Evolutionary conservation across 2,888 invertebrate genomes (phyloP).

Genomic region (Eilema caniola): DNA sequence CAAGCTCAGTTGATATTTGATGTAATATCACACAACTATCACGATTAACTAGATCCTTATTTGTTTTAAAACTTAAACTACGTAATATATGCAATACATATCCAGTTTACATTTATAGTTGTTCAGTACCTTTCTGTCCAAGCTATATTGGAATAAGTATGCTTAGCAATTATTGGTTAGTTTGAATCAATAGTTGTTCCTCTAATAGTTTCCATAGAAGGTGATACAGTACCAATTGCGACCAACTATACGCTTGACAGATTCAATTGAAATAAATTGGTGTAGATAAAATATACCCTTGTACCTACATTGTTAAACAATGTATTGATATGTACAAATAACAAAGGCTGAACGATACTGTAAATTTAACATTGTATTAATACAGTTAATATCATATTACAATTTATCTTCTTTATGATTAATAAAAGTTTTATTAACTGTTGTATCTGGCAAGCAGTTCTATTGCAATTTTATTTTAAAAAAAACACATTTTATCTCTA

Average conservation of each 20-base stretch:
- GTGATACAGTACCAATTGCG: slow-evolving; percentile 65
- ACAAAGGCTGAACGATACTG: slow-evolving; percentile 37
- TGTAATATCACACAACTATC: slow-evolving; percentile 1
- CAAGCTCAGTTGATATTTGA: neutral
- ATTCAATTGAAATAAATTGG: slow-evolving; percentile 77
- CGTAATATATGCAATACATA: slow-evolving; percentile 65
- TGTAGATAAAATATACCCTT: slow-evolving; percentile 49
- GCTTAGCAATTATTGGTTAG: slow-evolving; percentile 6
- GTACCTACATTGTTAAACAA: slow-evolving; percentile 51
- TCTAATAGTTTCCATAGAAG: slow-evolving; percentile 56
- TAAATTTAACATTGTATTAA: slow-evolving; percentile 26
- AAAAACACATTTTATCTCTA: neutral
- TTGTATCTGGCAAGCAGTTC: neutral
- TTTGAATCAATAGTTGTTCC: slow-evolving; percentile 28
- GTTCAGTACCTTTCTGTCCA: slow-evolving; percentile 2
- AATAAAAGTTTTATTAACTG: neutral
- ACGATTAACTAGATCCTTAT: slow-evolving; percentile 25
- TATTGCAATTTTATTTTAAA: neutral
- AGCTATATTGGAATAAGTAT: slow-evolving; percentile 21
- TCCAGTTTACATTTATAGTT: slow-evolving; percentile 58
- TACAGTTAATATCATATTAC: slow-evolving; percentile 7
- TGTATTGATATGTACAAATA: slow-evolving; percentile 53
- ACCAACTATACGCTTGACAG: slow-evolving; percentile 52
- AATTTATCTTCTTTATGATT: neutral
- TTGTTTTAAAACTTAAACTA: slow-evolving; percentile 54